A percentile compares a stretch with the other conserved stretches of the same genome.
Evolutionary conservation across 64 coral and sea anemone genomes (phyloP).

Genomic region (Acropora yongei): DNA sequence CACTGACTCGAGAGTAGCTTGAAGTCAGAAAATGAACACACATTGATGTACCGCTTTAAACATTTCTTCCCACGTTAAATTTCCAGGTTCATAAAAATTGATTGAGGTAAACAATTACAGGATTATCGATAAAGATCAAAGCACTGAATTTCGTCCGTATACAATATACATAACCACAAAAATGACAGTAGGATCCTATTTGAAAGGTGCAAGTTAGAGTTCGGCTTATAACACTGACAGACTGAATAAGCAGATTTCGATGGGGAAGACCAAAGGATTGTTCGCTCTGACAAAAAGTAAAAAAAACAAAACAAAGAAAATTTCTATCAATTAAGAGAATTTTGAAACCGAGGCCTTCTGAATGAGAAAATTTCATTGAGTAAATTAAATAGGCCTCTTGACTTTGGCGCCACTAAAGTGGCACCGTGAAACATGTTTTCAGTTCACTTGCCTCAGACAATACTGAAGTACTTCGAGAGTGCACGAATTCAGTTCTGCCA

Average conservation of each 20-base stretch:
- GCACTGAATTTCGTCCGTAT: not conserved
- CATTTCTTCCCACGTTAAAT: too few species aligned
- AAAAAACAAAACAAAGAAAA: not conserved
- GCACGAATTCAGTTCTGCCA: not conserved
- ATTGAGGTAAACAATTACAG: not conserved
- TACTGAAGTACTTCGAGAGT: not conserved
- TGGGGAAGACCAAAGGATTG: too few species aligned
- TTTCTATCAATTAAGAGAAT: not conserved
- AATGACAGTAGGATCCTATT: too few species aligned
- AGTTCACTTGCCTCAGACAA: not conserved
- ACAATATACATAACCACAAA: not conserved
- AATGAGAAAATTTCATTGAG: not conserved
- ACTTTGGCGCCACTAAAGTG: not conserved
- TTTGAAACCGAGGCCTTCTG: not conserved
- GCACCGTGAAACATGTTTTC: slow-evolving; percentile 1
- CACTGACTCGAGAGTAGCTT: not conserved
- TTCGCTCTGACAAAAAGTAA: too few species aligned
- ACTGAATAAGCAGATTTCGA: not conserved
- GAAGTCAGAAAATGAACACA: not conserved
- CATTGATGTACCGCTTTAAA: not conserved
- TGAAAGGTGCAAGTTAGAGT: too few species aligned
- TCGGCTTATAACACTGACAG: not conserved
- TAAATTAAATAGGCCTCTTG: slow-evolving; percentile 7
- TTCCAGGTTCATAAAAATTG: not conserved
- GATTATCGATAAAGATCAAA: not conserved